Percentiles rank a stretch among this genome's conserved stretches.
Evolutionary conservation across 1,140 invertebrate genomes (phyloP).

Genomic region (Oncopodura yosiiana): DNA sequence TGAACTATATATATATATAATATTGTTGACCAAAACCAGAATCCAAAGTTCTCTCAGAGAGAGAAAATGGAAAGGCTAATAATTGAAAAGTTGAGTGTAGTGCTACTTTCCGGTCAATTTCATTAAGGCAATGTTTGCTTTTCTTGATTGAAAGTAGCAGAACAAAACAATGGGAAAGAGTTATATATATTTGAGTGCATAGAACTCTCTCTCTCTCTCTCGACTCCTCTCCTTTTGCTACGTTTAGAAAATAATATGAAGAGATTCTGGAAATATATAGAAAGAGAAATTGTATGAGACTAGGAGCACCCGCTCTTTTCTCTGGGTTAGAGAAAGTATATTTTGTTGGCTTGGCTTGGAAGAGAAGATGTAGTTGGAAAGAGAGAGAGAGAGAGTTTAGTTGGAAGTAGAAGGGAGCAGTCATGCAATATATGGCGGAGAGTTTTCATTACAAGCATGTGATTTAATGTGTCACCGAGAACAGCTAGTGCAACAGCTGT

Average conservation of each 20-base stretch:
- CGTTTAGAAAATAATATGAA: conserved; percentile 3
- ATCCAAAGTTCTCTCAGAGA: not conserved
- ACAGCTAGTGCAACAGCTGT: conserved; percentile 34
- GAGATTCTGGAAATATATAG: conserved; percentile 9
- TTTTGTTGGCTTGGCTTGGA: too few relatives aligned
- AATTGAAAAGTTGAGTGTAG: conserved; percentile 34
- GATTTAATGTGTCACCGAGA: conserved; percentile 36
- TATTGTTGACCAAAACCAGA: conserved; percentile 21
- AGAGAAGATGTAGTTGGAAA: not conserved
- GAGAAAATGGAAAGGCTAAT: conserved; percentile 19
- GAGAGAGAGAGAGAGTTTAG: not conserved
- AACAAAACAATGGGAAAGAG: conserved; percentile 32
- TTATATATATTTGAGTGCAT: too few relatives aligned
- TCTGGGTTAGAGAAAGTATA: too few relatives aligned
- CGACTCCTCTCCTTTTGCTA: not conserved
- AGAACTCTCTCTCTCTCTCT: too few relatives aligned
- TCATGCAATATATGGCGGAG: conserved; percentile 23
- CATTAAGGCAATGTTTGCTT: conserved; percentile 35
- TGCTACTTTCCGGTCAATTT: conserved; percentile 35
- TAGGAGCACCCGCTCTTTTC: too few relatives aligned
- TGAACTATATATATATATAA: too few relatives aligned
- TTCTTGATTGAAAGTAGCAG: conserved; percentile 33
- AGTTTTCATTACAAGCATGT: conserved; percentile 36
- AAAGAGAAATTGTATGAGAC: conserved; percentile 2
- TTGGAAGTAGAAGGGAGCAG: conserved; percentile 14